Percentiles rank a stretch among this genome's conserved stretches.
phyloP scores from a whole-genome alignment of 1,140 invertebrate species.

The Drosophila dunni region DNA sequence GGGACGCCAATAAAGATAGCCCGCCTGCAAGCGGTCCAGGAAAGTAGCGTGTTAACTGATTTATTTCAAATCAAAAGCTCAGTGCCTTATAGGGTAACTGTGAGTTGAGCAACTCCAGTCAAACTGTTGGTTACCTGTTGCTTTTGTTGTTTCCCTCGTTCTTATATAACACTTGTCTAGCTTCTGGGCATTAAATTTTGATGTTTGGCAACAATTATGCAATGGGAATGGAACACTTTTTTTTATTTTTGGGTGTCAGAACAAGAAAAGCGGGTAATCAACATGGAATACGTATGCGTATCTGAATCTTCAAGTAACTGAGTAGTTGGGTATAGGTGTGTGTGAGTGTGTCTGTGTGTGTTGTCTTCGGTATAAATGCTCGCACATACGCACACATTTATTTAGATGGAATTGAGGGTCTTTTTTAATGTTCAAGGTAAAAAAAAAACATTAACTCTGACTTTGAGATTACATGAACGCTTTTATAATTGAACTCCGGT shows the following conservation, averaged over 20 bases:
- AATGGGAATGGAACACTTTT: conserved; percentile 40
- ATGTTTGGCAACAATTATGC: conserved; percentile 65
- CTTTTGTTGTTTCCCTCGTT: conserved; percentile 31
- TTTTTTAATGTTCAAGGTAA: conserved; percentile 67
- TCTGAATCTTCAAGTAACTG: conserved; percentile 6
- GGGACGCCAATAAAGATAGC: too few relatives aligned
- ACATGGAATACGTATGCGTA: conserved; percentile 8
- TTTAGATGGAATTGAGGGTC: conserved; percentile 15
- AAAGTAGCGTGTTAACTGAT: neutral
- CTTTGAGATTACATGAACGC: conserved; percentile 69
- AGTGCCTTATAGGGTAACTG: neutral
- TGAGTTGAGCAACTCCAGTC: neutral
- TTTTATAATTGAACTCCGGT: conserved; percentile 56
- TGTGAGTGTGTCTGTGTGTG: neutral
- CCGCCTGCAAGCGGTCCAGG: too few relatives aligned
- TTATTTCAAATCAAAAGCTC: neutral
- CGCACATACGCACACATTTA: neutral
- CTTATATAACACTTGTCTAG: conserved; percentile 54
- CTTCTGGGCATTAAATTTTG: conserved; percentile 42
- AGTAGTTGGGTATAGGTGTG: neutral
- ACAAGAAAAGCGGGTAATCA: conserved; percentile 12
- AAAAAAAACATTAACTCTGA: conserved; percentile 61
- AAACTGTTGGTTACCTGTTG: neutral
- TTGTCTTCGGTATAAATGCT: neutral
- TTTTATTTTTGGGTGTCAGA: conserved; percentile 9